These are phyloP conservation scores for Marronus borbonicus DNA, from an alignment of 2,888 invertebrate species.

Conservation along the genomic window DNA sequence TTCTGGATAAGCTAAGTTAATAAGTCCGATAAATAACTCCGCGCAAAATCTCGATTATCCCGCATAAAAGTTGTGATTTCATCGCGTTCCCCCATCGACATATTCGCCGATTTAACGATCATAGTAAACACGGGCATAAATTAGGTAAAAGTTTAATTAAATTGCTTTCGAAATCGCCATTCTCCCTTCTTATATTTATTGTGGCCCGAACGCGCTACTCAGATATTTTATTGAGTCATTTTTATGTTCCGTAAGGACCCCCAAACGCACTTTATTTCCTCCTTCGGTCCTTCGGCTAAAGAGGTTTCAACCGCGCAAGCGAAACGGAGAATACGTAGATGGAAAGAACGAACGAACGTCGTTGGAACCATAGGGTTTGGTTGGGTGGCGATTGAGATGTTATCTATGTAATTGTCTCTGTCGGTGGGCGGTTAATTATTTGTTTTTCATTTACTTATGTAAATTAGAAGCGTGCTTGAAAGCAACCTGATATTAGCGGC, in stretches of 20 bases:
- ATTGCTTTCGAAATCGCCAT: slow-evolving; percentile 5
- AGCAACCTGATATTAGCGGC: slow-evolving; percentile 16
- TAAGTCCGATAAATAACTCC: no score
- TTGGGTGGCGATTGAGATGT: slow-evolving; percentile 32
- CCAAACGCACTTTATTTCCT: slow-evolving; percentile 24
- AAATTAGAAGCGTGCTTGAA: slow-evolving; percentile 24
- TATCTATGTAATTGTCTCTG: slow-evolving; percentile 37
- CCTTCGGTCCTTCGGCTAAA: background rate
- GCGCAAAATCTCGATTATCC: no score
- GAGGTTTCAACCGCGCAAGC: slow-evolving; percentile 3
- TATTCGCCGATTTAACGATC: slow-evolving; percentile 1
- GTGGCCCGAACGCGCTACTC: slow-evolving; percentile 2
- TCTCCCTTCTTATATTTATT: slow-evolving; percentile 17
- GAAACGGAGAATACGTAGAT: background rate
- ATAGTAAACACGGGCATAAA: background rate
- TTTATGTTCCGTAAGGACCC: slow-evolving; percentile 9
- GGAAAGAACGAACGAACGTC: slow-evolving; percentile 1
- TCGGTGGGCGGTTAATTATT: slow-evolving; percentile 39
- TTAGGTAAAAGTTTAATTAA: slow-evolving; percentile 5
- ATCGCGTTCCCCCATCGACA: background rate
- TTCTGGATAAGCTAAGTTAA: no score
- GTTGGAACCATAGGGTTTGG: slow-evolving; percentile 21
- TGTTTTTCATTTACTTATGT: slow-evolving; percentile 37
- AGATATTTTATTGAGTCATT: slow-evolving; percentile 34
- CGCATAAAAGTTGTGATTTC: no score